phyloP scores from a whole-genome alignment of 2,888 invertebrate genomes.

The Agonum fuliginosum region DNA sequence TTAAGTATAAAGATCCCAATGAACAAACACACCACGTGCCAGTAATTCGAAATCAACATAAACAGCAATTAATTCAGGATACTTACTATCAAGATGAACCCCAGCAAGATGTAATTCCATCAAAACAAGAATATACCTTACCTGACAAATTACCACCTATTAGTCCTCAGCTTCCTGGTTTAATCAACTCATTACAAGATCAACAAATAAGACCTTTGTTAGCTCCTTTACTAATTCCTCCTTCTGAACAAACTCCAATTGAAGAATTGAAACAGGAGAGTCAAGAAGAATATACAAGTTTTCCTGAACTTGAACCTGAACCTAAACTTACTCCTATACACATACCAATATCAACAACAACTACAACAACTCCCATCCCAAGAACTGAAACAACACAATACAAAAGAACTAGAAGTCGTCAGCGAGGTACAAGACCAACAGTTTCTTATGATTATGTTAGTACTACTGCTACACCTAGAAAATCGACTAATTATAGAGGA shows the following conservation, averaged over 20 bases:
- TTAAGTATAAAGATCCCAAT: conserved; percentile 41
- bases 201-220: conserved; percentile 70
- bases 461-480: conserved; percentile 71
- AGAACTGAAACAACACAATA: conserved; percentile 61
- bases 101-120: not conserved
- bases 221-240: conserved; percentile 68
- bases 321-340: conserved; percentile 56
- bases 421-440: conserved; percentile 58
- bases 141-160: conserved; percentile 76
- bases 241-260: conserved; percentile 61
- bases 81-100: conserved; percentile 4
- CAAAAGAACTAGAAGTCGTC: conserved; percentile 60
- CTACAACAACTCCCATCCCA: conserved; percentile 70
- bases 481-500: conserved; percentile 68
- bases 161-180: conserved; percentile 77
- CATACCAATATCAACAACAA: conserved; percentile 61
- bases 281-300: conserved; percentile 25
- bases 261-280: conserved; percentile 12
- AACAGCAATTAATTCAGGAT: not conserved
- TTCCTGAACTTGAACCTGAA: not conserved
- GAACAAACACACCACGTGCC: not conserved
- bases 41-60: not conserved
- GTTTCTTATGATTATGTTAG: conserved; percentile 69
- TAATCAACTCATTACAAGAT: conserved; percentile 78
- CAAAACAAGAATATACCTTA: conserved; percentile 69